A percentile compares a stretch with the other conserved stretches of the same genome.
Conservation (phyloP, 2,113 vertebrate species). For the Salvelinus alpinus region DNA sequence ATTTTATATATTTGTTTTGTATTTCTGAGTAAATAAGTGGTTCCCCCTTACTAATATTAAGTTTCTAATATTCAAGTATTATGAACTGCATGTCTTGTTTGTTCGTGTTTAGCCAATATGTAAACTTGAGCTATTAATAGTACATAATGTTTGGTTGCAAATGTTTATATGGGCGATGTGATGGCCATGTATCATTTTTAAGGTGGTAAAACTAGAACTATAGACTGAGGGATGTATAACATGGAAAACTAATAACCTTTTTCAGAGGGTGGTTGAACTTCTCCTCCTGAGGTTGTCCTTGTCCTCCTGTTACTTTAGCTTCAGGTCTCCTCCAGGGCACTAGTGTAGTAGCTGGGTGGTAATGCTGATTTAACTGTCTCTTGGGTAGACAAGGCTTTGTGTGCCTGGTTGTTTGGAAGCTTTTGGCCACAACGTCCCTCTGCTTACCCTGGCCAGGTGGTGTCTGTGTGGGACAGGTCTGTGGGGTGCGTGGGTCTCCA, state of each 20-base stretch:
- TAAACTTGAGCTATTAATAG: too few relatives aligned
- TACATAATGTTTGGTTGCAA: too few relatives aligned
- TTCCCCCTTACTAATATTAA: too few relatives aligned
- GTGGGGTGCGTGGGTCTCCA: not conserved
- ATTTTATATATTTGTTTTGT: too few relatives aligned
- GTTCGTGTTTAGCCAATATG: too few relatives aligned
- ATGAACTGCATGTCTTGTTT: too few relatives aligned
- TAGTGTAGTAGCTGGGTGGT: slow-evolving; percentile 37
- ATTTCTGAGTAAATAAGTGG: not conserved
- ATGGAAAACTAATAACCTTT: slow-evolving; percentile 57
- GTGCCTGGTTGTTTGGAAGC: slow-evolving; percentile 5
- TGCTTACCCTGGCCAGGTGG: not conserved
- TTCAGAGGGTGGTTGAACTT: slow-evolving; percentile 46
- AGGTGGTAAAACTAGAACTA: not conserved
- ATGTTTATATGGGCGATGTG: not conserved
- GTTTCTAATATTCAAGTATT: too few relatives aligned
- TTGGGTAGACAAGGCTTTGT: slow-evolving; percentile 41
- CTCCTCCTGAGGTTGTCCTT: not conserved
- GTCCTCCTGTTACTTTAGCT: not conserved
- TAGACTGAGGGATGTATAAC: not conserved
- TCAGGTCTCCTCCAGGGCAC: slow-evolving; percentile 64
- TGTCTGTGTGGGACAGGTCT: not conserved
- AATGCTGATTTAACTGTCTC: slow-evolving; percentile 39
- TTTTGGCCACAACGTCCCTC: not conserved
- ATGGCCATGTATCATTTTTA: not conserved